Conservation (phyloP, 2,113 vertebrate species). For the Mandrillus leucophaeus region DNA sequence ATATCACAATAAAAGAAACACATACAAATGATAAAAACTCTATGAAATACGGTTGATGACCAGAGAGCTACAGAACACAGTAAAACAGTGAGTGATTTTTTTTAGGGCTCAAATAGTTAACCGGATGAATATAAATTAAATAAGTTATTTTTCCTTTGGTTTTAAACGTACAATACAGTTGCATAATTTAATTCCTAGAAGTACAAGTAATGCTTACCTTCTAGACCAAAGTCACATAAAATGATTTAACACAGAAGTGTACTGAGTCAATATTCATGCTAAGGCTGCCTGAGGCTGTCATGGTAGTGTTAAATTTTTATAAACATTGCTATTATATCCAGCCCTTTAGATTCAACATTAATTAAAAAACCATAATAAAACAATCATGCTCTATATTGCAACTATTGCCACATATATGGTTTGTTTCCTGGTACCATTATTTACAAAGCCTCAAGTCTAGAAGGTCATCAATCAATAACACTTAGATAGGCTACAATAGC, state of each 20-base stretch:
- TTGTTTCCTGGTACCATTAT: background rate
- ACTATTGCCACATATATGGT: conserved; percentile 54
- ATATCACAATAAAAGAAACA: background rate
- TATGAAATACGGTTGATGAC: background rate
- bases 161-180: background rate
- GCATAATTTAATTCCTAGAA: background rate
- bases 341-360: conserved; percentile 50
- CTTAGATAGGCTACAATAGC: background rate
- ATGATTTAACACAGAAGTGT: background rate
- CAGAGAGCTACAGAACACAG: background rate
- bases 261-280: background rate
- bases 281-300: conserved; percentile 12
- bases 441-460: background rate
- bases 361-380: conserved; percentile 52
- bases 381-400: background rate
- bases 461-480: background rate
- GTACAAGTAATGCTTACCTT: background rate
- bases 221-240: background rate
- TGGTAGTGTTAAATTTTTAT: background rate
- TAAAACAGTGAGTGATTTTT: background rate
- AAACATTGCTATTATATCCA: background rate
- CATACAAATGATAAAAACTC: background rate
- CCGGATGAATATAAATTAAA: background rate
- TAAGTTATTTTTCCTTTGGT: background rate
- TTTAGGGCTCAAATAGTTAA: background rate